These are phyloP conservation scores for Habrosyne pyritoides DNA, from an alignment of 2,888 invertebrate species.

Conservation along the genomic window DNA sequence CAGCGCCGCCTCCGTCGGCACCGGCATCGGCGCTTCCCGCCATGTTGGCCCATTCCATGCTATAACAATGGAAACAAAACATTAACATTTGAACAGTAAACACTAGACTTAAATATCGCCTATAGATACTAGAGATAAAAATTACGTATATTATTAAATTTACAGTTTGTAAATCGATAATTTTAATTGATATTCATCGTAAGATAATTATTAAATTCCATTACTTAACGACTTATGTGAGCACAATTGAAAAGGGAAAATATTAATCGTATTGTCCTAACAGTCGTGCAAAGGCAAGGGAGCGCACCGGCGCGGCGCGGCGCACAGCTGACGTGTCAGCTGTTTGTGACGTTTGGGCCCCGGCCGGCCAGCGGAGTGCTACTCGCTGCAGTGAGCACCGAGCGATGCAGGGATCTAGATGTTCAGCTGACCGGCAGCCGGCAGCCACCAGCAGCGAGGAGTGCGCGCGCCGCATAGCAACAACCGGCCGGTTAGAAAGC, in stretches of 20 bases:
- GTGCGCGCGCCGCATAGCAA: constrained; percentile 79
- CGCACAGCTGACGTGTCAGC: constrained; percentile 71
- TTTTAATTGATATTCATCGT: no score
- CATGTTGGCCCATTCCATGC: constrained; percentile 77
- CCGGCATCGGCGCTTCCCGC: constrained; percentile 77
- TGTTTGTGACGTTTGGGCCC: constrained; percentile 48
- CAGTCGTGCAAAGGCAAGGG: constrained; percentile 48
- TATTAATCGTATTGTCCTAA: constrained; percentile 23
- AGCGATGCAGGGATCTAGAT: background rate
- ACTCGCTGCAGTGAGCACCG: background rate
- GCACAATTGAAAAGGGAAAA: constrained; percentile 20
- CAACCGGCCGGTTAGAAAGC: constrained; percentile 76
- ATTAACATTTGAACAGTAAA: constrained; percentile 33
- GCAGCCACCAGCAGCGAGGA: constrained; percentile 15
- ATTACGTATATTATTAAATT: no score
- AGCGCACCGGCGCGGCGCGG: constrained; percentile 58
- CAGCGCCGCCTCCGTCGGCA: constrained; percentile 86
- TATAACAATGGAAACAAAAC: constrained; percentile 57
- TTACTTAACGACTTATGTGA: background rate
- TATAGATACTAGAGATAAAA: no score
- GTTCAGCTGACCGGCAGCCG: background rate
- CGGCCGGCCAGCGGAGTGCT: constrained; percentile 16
- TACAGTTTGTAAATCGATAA: no score
- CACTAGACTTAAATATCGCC: background rate
- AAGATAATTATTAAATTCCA: background rate